Base-by-base conservation (phyloP, 2,888 invertebrate genomes). In the Scaeva pyrastri region DNA sequence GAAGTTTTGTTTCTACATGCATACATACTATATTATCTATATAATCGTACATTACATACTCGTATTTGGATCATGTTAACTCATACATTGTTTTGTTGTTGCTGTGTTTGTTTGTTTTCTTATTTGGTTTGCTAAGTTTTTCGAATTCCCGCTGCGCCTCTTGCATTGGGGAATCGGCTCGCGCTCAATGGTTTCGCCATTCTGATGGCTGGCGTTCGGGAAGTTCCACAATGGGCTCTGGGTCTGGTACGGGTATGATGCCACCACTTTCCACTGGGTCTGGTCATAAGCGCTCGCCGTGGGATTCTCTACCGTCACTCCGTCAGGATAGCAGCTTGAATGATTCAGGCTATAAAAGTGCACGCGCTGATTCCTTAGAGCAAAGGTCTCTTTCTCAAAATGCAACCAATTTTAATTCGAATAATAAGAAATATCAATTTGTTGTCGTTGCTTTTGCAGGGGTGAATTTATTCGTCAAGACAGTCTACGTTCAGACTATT, bases 161-260 rank as follows among this genome's bases (percentile, higher is more conserved):
- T 62, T 97, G 97, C 93, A 96, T 97, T 92, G 97, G 97, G n/a
- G 97, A 97, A 93, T 96, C 97, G 26, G 96, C 97, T 84, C 95
- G 97, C 36, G 96, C 96, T 85, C 97, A 97, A 90, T 97, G 97
- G 97, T 97, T 97, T 93, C 95, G 97, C 16, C 97, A 97, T 93
- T 97, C 97, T 50, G 97, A 97, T 91, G 97, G 97, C 60, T 97
- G 97, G 97, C 95, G 96, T 88, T 95, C 96, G 50, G 96, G 95
- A 82, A 95, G 95, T 88, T 95, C 95, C 60, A 95, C 95, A 58
- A 93, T 95, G 89, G 95, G 95, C 88, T 95, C 95, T 39, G 94
- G 94, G 73, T 93, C 93, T 88, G 93, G 93, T 72, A 93, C 93
- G 88, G 93, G 92, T 82, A 90, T 94, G 78, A 94, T 94, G 77